Base-by-base conservation (phyloP, 2,113 vertebrate genomes). In the Eulemur rufifrons region DNA sequence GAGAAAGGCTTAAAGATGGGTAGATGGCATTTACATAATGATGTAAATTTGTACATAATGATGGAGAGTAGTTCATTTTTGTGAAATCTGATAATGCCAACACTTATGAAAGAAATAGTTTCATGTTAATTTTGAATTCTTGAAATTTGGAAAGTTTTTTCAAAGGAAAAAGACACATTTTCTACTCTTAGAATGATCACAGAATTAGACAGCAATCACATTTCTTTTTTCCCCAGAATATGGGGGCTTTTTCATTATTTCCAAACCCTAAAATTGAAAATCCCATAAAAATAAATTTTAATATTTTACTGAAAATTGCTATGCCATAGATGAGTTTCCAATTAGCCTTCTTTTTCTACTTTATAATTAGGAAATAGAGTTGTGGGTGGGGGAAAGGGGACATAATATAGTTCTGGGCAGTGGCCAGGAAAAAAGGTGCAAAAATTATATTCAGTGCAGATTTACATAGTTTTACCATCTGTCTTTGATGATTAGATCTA, bases 401-500 rank as follows among this genome's bases (percentile, higher is more conserved):
- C 34, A 94, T 86, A 78, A 80, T 92, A 73, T 80, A 95, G 92
- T 95, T 92, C 52, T 92, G 91, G 76, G 54, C 18, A 77, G 66
- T 88, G 54, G n/a, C 88, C 87, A 96, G 88, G 59, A 39, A 84
- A 89, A 87, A 92, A 92, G 81, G 78, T 76, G 3, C 59, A 93
- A 91, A 88, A 93, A 74, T 69, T 94, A 81, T 84, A 74, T 68
- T 83, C 87, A 96, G 71, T 54, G 61, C 52, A 94, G 45, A 92
- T 97, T 97, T 97, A 84, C 80, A 95, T 97, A 95, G 87, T 76
- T 95, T 90, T 89, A 85, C 74, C 90, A 95, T 97, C 94, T 97
- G 88, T 94, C 45, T 94, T 95, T 92, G 91, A 74, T 96, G 85
- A 88, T 37, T 85, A 61, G 64, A 89, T 95, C 32, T 97, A 94